Conservation (phyloP, 2,113 vertebrate species). For the Pseudorhombus dupliciocellatus region DNA sequence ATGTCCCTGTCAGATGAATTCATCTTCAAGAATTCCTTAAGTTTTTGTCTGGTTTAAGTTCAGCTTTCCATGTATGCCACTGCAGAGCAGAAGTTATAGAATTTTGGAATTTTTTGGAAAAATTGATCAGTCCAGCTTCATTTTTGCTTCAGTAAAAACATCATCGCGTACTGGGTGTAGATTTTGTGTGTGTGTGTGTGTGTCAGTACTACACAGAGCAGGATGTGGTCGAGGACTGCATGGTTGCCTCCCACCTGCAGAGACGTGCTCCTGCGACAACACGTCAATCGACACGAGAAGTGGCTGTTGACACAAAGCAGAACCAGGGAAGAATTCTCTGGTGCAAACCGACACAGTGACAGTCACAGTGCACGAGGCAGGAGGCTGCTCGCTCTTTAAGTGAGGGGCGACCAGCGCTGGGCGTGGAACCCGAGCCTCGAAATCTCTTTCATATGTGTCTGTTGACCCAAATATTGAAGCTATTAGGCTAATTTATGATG, state of each 20-base stretch:
- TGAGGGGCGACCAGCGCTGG: neutral
- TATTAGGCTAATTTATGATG: neutral
- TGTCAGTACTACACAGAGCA: constrained; percentile 50
- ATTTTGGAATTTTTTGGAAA: neutral
- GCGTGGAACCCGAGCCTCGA: neutral
- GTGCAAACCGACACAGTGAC: neutral
- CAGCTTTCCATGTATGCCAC: neutral
- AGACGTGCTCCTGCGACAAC: constrained; percentile 19
- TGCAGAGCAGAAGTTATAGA: neutral
- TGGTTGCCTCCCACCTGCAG: constrained; percentile 61
- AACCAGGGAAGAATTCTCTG: neutral
- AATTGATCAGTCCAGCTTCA: constrained; percentile 19
- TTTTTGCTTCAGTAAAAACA: constrained; percentile 46
- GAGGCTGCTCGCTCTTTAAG: neutral
- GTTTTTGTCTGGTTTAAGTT: too few species aligned
- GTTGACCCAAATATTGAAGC: neutral
- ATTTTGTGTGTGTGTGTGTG: constrained; percentile 32
- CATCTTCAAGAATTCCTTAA: too few species aligned
- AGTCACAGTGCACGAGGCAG: neutral
- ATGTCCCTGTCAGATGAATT: too few species aligned
- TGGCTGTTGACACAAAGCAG: constrained; percentile 5
- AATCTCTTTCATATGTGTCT: neutral
- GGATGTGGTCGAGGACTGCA: constrained; percentile 70
- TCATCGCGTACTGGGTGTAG: constrained; percentile 7
- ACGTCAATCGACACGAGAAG: constrained; percentile 9